Conservation (phyloP, 92 coral and sea anemone genomes). For the Siderastrea siderea region DNA sequence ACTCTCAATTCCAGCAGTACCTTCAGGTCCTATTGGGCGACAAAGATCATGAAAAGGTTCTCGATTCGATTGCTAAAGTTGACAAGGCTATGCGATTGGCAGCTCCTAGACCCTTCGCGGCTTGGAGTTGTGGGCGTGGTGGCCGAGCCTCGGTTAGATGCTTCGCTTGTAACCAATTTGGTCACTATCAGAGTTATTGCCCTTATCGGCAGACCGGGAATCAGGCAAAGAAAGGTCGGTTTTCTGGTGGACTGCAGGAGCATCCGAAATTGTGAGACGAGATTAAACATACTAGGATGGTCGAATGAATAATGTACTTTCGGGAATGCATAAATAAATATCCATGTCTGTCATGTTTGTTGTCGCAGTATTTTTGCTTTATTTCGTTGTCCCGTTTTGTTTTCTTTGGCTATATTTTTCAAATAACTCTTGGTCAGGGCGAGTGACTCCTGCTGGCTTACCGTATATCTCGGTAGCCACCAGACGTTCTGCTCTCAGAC, state of each 20-base stretch:
- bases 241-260: not conserved
- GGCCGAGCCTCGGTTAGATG: not conserved
- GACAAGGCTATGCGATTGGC: not conserved
- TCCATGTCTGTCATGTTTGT: too few relatives aligned
- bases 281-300: too few relatives aligned
- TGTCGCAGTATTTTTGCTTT: too few relatives aligned
- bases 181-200: conserved; percentile 1
- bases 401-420: too few relatives aligned
- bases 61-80: not conserved
- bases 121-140: not conserved
- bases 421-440: not conserved
- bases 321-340: too few relatives aligned
- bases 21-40: not conserved
- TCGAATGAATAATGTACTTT: too few relatives aligned
- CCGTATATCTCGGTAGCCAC: conserved; percentile 17
- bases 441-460: conserved; percentile 41
- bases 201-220: not conserved
- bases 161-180: not conserved
- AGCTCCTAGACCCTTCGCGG: not conserved
- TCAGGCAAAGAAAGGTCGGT: not conserved
- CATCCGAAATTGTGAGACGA: not conserved
- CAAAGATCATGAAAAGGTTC: conserved; percentile 17
- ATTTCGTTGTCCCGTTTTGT: too few relatives aligned
- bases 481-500: conserved; percentile 37
- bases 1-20: not conserved